Evolutionary conservation across 2,888 invertebrate species (phyloP).

Genomic region (Pheosia tremula): DNA sequence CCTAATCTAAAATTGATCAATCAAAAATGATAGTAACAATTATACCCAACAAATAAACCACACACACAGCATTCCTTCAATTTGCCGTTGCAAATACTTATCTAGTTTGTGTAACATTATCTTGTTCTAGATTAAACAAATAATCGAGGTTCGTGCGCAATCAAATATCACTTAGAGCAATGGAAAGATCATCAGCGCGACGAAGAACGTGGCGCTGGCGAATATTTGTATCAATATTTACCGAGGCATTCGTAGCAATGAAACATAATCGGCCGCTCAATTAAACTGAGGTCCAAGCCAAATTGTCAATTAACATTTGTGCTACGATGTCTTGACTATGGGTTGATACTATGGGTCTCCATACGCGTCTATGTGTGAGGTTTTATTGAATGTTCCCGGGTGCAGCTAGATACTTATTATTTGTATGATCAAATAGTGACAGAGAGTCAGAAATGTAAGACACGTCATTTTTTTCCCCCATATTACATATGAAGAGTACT

Average conservation of each 20-base stretch:
- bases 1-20: too few species aligned
- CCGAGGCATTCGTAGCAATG: slow-evolving; percentile 52
- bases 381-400: slow-evolving; percentile 24
- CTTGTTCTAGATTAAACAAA: slow-evolving; percentile 25
- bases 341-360: too few species aligned
- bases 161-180: slow-evolving; percentile 73
- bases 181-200: slow-evolving; percentile 55
- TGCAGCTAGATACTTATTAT: slow-evolving; percentile 7
- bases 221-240: slow-evolving; percentile 65
- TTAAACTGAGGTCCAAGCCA: slow-evolving; percentile 51
- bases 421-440: too few species aligned
- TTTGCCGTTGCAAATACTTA: slow-evolving; percentile 16
- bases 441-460: too few species aligned
- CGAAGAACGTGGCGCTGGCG: slow-evolving; percentile 47
- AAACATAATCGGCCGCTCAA: slow-evolving; percentile 61
- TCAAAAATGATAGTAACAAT: too few species aligned
- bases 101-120: slow-evolving; percentile 14
- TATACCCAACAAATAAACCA: neutral
- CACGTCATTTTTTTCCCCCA: too few species aligned
- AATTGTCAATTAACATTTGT: slow-evolving; percentile 56
- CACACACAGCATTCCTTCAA: slow-evolving; percentile 5
- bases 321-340: slow-evolving; percentile 48
- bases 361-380: slow-evolving; percentile 34
- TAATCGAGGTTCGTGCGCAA: slow-evolving; percentile 48
- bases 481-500: too few species aligned